Evolutionary conservation across 2,888 invertebrate species (phyloP), one percentile per base, ranked within the genome.

Genomic region (Dicyrtomina minuta): DNA sequence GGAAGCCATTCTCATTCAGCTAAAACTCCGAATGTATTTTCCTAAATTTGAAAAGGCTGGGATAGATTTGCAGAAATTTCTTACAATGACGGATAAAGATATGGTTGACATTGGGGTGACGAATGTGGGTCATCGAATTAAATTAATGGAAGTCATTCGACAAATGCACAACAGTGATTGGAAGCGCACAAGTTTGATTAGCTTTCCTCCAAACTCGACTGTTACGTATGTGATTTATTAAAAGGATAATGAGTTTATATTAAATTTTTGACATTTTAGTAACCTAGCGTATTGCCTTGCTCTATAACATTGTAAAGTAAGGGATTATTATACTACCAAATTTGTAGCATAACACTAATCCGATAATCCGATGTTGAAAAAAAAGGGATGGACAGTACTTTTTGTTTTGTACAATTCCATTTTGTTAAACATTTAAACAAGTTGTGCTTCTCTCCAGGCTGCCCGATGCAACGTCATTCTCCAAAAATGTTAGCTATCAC

Each of bases 71-170:
- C 22, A 49, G 10, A 60, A 71, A 12, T 71, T 75, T 51, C 39
- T 75, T 8, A 46, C 26, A 10, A n/a, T 75, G 39, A 62, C 65
- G 26, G 68, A 75, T 17, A 68, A 70, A 0, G 56, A 71, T 12
- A 46, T 75, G 15, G 66, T 53, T n/a, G 68, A 66, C 49, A 61
- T 73, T 6, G 75, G 71, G 12, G 51, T 75, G 3, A 61, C 56
- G 1, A 61, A 66, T 13, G 43, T 72, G 0, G 71, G 72, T 1
- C 67, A 71, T 24, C 26, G 75, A 17, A 65, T 64, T 13, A 66
- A 55, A 27, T 27, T 75, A 12, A 8, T 71, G 26, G 73, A 73
- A 12, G 17, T 44, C 10, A 71, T 72, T 17, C 67, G 70, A 15
- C 51, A 65, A 12, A 51, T 68, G 12, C 72, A 75, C 22, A 70